phyloP scores from a whole-genome alignment of 2,113 vertebrate genomes.

The Chlamydotis undulata region DNA sequence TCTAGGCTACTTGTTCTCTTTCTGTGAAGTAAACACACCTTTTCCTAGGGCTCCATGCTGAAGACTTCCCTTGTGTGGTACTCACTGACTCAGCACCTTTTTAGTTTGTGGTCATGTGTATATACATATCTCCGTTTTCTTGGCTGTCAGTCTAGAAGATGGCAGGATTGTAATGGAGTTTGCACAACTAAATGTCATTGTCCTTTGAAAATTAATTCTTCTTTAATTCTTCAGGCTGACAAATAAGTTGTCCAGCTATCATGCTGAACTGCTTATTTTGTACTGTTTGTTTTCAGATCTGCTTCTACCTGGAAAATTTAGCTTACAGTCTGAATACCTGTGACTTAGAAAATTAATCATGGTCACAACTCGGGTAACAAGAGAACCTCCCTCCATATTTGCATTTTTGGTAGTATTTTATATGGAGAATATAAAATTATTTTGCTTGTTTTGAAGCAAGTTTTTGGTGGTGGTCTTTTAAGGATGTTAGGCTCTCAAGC shows the following conservation, averaged over 20 bases:
- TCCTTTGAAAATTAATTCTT: background rate
- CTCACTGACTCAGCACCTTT: background rate
- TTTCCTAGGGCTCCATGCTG: background rate
- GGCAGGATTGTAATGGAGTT: background rate
- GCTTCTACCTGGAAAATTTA: background rate
- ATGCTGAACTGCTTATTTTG: background rate
- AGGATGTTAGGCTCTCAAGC: background rate
- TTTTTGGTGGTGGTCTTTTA: background rate
- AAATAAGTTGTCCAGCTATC: background rate
- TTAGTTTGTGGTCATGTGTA: background rate
- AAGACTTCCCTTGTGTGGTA: background rate
- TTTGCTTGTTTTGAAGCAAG: background rate
- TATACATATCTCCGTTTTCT: background rate
- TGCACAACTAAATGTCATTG: background rate
- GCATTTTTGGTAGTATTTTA: background rate
- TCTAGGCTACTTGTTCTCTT: background rate
- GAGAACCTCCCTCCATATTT: background rate
- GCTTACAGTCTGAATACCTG: background rate
- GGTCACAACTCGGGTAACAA: background rate
- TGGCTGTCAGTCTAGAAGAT: background rate
- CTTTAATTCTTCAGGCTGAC: background rate
- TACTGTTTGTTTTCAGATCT: background rate
- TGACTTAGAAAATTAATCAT: background rate
- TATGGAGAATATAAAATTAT: background rate
- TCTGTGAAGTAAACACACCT: background rate